These are phyloP conservation scores for Drosophila seclusa DNA, from an alignment of 2,888 invertebrate species.

Conservation along the genomic window DNA sequence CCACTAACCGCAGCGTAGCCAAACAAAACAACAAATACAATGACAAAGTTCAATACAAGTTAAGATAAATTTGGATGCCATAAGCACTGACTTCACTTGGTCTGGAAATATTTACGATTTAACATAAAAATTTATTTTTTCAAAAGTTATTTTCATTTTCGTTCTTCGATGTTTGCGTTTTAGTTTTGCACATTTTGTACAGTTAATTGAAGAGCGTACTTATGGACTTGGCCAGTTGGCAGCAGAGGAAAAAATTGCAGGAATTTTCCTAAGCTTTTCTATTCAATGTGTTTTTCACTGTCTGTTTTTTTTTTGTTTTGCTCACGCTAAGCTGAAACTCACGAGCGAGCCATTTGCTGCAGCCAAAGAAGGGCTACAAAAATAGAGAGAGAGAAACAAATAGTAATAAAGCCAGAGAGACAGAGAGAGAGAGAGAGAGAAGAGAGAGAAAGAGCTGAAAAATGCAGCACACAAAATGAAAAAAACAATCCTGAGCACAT, in stretches of 20 bases:
- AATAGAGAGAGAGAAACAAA: neutral
- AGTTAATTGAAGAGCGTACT: slow-evolving; percentile 75
- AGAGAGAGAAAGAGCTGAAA: neutral
- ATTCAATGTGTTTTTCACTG: slow-evolving; percentile 1
- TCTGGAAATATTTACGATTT: slow-evolving; percentile 64
- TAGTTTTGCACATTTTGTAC: slow-evolving; percentile 24
- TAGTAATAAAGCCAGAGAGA: neutral
- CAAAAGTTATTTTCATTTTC: slow-evolving; percentile 31
- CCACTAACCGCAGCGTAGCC: slow-evolving; percentile 39
- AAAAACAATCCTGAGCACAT: slow-evolving; percentile 1
- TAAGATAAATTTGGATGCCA: slow-evolving; percentile 31
- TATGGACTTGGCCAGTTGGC: slow-evolving; percentile 53
- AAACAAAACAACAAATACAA: slow-evolving; percentile 17
- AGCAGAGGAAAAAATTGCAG: slow-evolving; percentile 10
- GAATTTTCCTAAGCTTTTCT: slow-evolving; percentile 34
- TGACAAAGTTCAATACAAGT: slow-evolving; percentile 41
- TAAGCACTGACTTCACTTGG: slow-evolving; percentile 36
- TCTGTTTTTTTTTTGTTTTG: slow-evolving; percentile 7
- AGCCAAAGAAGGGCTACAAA: slow-evolving; percentile 21
- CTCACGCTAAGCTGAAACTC: slow-evolving; percentile 44
- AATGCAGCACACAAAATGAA: slow-evolving; percentile 22
- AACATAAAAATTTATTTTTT: slow-evolving; percentile 54
- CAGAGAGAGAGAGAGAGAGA: neutral
- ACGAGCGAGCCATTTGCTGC: slow-evolving; percentile 46
- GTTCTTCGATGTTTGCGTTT: neutral